Evolutionary conservation across 2,888 invertebrate species (phyloP), one percentile per base, ranked within the genome.

Genomic region (Eristalis pertinax): DNA sequence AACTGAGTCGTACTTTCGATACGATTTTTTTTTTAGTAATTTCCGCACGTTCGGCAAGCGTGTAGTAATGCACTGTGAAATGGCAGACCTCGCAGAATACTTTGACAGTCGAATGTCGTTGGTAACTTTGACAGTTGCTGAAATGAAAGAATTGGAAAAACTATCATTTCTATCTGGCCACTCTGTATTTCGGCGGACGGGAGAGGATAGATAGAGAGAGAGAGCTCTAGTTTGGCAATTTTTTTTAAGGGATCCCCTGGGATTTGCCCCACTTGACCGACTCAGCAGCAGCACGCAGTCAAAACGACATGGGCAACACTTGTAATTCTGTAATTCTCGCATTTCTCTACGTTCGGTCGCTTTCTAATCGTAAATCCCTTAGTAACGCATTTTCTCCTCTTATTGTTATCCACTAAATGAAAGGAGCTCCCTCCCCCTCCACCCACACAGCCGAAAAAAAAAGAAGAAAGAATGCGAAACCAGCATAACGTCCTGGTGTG

Each of bases 311-410:
- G 50, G 50, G 50, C 50, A 50, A 50, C 50, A 50, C 50, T 50
- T 50, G 50, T 19, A 19, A 7, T 50, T n/a, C 50, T 50, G 50
- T 19, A 19, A n/a, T 50, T n/a, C 50, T 50, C 19, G 50, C 19
- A 50, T 50, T 50, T 2, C 50, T n/a, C 19, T 50, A 0, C 50
- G 19, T n/a, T n/a, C n/a, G n/a, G n/a, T 19, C 50, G 4, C n/a
- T 5, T 5, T 50, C 50, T 4, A 50, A 50, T 50, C 50, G 50
- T 50, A 50, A 50, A 50, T 50, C 50, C 63, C 63, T 63, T 63
- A 63, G 29, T 63, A 63, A 63, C 32, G 63, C 63, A 63, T n/a
- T 22, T 63, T 15, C 26, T 63, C n/a, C 32, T 63, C n/a, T 32
- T 63, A n/a, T 24, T 63, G 5, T 63, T 29, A 0, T n/a, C 29